Evolutionary conservation across 2,888 invertebrate genomes (phyloP).

Genomic region (Arctia plantaginis): DNA sequence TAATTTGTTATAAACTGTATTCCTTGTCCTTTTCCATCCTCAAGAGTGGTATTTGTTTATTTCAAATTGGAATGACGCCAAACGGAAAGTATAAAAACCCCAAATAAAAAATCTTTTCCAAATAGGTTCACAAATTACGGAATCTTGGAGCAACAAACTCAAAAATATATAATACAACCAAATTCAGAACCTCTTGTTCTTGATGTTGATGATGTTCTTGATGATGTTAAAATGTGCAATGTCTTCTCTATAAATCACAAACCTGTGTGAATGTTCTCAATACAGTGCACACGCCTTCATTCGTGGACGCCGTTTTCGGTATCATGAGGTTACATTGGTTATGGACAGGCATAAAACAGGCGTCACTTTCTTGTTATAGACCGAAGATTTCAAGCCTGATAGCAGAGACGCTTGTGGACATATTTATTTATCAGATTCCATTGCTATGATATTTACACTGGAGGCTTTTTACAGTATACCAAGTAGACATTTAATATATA

Average conservation of each 20-base stretch:
- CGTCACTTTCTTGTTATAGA: constrained; percentile 54
- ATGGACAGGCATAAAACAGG: constrained; percentile 44
- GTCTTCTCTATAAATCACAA: constrained; percentile 8
- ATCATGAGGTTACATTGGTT: constrained; percentile 60
- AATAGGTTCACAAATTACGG: not conserved
- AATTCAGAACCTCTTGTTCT: not conserved
- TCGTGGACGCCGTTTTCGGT: constrained; percentile 71
- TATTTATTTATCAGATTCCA: constrained; percentile 16
- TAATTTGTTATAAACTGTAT: not conserved
- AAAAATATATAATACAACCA: not conserved
- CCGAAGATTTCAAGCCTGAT: constrained; percentile 44
- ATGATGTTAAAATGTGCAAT: not conserved
- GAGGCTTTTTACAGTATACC: not conserved
- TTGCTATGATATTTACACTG: not conserved
- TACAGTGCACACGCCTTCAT: constrained; percentile 56
- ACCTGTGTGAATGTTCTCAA: not conserved
- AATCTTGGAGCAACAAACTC: not conserved
- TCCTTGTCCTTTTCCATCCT: not conserved
- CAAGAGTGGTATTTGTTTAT: not conserved
- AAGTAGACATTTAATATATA: too few species aligned
- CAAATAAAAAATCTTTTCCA: too few species aligned
- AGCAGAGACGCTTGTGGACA: constrained; percentile 48
- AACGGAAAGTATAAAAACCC: too few species aligned
- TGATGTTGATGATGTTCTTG: not conserved
- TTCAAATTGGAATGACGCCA: too few species aligned